These are phyloP conservation scores for Cydia fagiglandana DNA, from an alignment of 1,140 invertebrate species.

Conservation along the genomic window DNA sequence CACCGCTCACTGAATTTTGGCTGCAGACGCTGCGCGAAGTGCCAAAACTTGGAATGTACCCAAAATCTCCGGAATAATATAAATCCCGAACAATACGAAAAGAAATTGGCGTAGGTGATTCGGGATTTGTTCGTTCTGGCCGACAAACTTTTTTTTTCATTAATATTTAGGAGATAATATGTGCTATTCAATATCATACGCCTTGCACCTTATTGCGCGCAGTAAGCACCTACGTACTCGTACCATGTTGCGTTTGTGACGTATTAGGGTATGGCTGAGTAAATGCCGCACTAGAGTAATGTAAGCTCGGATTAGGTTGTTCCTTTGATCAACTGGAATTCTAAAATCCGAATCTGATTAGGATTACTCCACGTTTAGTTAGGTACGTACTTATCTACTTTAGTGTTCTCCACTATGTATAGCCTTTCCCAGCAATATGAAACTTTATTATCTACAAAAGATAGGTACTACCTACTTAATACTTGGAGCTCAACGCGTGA, in stretches of 20 bases:
- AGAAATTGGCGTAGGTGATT: conserved; percentile 2
- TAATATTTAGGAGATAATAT: not conserved
- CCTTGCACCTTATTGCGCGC: no score
- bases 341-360: not conserved
- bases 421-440: no score
- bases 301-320: not conserved
- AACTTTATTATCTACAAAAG: not conserved
- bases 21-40: conserved; percentile 42
- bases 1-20: conserved; percentile 44
- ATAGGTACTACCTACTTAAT: not conserved
- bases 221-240: no score
- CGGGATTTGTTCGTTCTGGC: not conserved
- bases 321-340: not conserved
- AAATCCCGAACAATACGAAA: conserved; percentile 9
- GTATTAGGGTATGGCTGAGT: no score
- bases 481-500: not conserved
- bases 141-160: not conserved
- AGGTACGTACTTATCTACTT: not conserved
- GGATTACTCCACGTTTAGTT: no score
- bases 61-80: conserved; percentile 35
- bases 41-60: conserved; percentile 51
- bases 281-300: no score
- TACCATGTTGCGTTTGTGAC: not conserved
- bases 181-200: no score
- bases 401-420: not conserved